Percentiles rank a stretch among this genome's conserved stretches.
phyloP scores from a whole-genome alignment of 2,113 vertebrate genomes.

The Pluvianellus socialis region DNA sequence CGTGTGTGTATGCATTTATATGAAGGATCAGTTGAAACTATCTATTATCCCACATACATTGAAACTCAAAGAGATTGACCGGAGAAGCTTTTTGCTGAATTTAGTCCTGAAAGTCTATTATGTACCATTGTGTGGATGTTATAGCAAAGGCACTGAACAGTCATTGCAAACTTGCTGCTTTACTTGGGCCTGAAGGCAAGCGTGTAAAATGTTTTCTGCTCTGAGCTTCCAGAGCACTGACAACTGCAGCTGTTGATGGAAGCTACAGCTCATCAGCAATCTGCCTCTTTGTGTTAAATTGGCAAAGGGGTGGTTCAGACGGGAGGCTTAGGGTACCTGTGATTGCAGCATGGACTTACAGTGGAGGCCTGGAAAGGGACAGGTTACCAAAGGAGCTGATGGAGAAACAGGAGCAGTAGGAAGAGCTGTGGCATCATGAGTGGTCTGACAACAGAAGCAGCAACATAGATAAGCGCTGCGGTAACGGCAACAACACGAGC shows the following conservation, averaged over 20 bases:
- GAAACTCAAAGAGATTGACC: not conserved
- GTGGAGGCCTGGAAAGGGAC: not conserved
- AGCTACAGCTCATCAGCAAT: not conserved
- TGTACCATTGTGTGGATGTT: not conserved
- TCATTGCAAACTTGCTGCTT: not conserved
- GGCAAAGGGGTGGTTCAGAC: not conserved
- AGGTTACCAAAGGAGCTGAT: not conserved
- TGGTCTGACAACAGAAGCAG: slow-evolving; percentile 8
- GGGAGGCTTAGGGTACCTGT: not conserved
- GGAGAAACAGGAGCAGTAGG: not conserved
- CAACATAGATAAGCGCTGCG: not conserved
- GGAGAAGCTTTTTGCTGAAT: not conserved
- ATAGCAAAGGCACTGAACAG: not conserved
- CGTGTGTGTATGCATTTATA: not conserved
- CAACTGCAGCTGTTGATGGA: not conserved
- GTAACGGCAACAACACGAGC: not conserved
- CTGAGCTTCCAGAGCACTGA: not conserved
- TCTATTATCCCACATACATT: not conserved
- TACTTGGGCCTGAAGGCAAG: not conserved
- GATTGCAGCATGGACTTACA: not conserved
- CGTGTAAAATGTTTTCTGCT: not conserved
- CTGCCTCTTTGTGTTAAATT: not conserved
- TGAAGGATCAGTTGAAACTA: not conserved
- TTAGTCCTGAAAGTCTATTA: not conserved
- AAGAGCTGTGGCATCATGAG: not conserved